Evolutionary conservation across 2,113 vertebrate species (phyloP).

Genomic region (Zosterops pallidus): DNA sequence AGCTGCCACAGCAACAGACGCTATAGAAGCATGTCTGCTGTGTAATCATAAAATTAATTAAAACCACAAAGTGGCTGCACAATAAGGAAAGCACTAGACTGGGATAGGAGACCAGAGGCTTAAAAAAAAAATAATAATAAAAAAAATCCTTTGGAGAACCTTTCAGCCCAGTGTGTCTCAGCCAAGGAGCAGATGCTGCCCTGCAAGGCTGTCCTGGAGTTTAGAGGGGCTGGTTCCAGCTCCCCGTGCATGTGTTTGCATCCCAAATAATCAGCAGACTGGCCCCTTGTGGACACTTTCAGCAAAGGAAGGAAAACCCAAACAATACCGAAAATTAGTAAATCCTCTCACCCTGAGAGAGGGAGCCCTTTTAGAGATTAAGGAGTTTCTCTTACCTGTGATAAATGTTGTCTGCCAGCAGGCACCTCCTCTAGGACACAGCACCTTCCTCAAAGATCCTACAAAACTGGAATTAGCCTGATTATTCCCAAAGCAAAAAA

Average conservation of each 20-base stretch:
- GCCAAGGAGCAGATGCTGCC: background rate
- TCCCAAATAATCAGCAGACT: background rate
- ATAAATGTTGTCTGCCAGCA: background rate
- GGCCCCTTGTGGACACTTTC: conserved; percentile 38
- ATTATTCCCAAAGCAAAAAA: background rate
- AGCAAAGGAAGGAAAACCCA: conserved; percentile 11
- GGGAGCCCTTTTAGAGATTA: background rate
- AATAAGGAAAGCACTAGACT: background rate
- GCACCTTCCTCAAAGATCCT: background rate
- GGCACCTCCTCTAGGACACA: background rate
- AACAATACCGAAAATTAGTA: background rate
- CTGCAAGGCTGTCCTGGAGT: accelerated
- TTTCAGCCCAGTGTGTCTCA: background rate
- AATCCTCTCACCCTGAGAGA: background rate
- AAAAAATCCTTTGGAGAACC: background rate
- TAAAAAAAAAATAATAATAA: background rate
- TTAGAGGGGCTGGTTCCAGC: background rate
- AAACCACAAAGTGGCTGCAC: conserved; percentile 28
- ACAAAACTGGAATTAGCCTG: background rate
- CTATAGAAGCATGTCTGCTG: conserved; percentile 27
- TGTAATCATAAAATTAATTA: conserved; percentile 69
- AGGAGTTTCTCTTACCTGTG: accelerated
- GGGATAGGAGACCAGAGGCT: background rate
- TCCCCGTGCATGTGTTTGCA: background rate
- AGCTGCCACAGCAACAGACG: conserved; percentile 60